Evolutionary conservation across 2,113 vertebrate species (phyloP).

Genomic region (Grallaria varia): DNA sequence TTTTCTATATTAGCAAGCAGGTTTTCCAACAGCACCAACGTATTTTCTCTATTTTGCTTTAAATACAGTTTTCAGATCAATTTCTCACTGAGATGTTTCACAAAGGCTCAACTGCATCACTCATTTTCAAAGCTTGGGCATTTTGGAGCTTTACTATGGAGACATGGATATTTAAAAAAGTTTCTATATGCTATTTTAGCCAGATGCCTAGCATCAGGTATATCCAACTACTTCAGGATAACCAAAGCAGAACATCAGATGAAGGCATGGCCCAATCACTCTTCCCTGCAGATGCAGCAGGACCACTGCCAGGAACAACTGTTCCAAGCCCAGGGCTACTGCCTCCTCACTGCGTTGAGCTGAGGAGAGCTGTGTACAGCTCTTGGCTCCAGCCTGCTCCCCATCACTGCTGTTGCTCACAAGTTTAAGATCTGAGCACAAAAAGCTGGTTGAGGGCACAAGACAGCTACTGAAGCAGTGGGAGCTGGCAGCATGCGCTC

Average conservation of each 20-base stretch:
- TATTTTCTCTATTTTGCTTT: not conserved
- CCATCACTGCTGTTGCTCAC: not conserved
- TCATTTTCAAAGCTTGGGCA: not conserved
- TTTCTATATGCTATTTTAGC: not conserved
- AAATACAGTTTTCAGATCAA: not conserved
- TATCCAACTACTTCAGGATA: not conserved
- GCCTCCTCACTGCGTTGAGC: fast-evolving
- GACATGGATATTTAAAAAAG: not conserved
- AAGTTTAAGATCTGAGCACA: not conserved
- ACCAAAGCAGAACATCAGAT: fast-evolving
- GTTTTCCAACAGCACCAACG: not conserved
- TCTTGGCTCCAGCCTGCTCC: not conserved
- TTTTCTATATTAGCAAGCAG: not conserved
- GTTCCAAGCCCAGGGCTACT: not conserved
- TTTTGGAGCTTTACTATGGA: not conserved
- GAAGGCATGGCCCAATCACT: not conserved
- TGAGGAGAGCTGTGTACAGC: not conserved
- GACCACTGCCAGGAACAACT: not conserved
- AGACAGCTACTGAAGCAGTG: not conserved
- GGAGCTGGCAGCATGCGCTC: not conserved
- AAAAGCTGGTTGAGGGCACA: not conserved
- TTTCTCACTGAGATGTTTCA: not conserved
- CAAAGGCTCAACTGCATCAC: not conserved
- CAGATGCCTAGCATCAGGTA: not conserved
- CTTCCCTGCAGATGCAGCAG: fast-evolving